These are phyloP conservation scores for Pangasius krempfi DNA, from an alignment of 2,797 vertebrate species.

Conservation along the genomic window DNA sequence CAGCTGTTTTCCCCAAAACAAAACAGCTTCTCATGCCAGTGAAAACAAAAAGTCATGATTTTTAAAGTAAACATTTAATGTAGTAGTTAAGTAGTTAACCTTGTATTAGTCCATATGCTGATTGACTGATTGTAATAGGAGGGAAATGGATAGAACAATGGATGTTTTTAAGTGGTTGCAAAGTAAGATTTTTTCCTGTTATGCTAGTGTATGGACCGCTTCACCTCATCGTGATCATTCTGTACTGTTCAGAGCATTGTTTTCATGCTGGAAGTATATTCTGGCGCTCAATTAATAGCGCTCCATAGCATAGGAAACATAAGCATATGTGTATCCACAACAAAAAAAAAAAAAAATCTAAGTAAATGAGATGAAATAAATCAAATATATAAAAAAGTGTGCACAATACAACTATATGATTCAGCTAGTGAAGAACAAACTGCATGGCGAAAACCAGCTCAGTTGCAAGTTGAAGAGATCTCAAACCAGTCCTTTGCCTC, in stretches of 20 bases:
- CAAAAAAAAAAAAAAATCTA: not conserved
- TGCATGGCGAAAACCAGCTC: not conserved
- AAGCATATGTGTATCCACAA: not conserved
- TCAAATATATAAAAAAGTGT: not conserved
- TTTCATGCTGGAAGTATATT: not conserved
- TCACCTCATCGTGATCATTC: not conserved
- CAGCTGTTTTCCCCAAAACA: no score
- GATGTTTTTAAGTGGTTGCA: not conserved
- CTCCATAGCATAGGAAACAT: not conserved
- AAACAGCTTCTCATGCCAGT: not conserved
- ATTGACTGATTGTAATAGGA: not conserved
- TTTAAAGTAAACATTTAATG: not conserved
- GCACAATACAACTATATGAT: not conserved
- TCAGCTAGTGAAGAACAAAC: not conserved
- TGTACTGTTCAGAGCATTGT: not conserved
- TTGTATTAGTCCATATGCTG: not conserved
- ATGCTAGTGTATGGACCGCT: not conserved
- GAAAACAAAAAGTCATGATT: not conserved
- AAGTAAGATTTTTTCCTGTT: not conserved
- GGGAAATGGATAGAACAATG: conserved; percentile 4
- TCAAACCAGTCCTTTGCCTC: not conserved
- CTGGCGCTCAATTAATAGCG: not conserved
- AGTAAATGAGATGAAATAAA: not conserved
- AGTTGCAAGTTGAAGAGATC: not conserved
- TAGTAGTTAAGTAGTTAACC: not conserved